phyloP scores from a whole-genome alignment of 2,888 invertebrate species.

The Entomobrya multifasciata region DNA sequence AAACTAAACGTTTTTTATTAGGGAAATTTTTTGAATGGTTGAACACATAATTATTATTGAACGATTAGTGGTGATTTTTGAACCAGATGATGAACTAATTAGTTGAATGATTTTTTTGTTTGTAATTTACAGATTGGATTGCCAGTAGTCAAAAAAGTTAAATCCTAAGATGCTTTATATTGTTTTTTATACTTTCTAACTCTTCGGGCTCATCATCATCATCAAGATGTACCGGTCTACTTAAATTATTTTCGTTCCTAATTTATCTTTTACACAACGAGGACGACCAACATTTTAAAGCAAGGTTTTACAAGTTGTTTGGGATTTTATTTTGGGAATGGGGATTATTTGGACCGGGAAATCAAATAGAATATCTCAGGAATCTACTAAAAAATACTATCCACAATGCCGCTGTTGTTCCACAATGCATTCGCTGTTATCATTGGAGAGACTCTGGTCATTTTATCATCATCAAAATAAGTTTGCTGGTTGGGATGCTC shows the following conservation, averaged over 20 bases:
- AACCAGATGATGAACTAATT: conserved; percentile 35
- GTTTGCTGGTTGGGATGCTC: conserved; percentile 74
- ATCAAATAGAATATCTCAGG: conserved; percentile 78
- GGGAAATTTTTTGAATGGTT: no score
- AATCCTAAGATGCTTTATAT: conserved; percentile 77
- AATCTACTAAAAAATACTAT: no score
- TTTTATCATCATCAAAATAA: conserved; percentile 33
- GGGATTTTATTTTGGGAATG: background rate
- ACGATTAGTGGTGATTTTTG: no score
- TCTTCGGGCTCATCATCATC: conserved; percentile 77
- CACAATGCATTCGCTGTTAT: conserved; percentile 73
- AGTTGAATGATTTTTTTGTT: conserved; percentile 32
- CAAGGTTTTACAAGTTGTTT: no score
- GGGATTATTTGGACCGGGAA: conserved; percentile 48
- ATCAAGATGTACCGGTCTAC: no score
- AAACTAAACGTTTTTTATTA: background rate
- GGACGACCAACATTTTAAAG: no score
- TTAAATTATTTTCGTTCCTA: conserved; percentile 71
- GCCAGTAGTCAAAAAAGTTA: conserved; percentile 79
- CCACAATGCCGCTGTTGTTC: conserved; percentile 78
- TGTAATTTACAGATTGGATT: conserved; percentile 76
- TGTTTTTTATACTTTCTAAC: conserved; percentile 76
- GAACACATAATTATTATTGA: no score
- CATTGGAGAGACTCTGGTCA: conserved; percentile 72
- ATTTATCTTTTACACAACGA: no score